Percentiles rank a stretch among this genome's conserved stretches.
phyloP scores from a whole-genome alignment of 2,797 vertebrate species.

The Numenius phaeopus region DNA sequence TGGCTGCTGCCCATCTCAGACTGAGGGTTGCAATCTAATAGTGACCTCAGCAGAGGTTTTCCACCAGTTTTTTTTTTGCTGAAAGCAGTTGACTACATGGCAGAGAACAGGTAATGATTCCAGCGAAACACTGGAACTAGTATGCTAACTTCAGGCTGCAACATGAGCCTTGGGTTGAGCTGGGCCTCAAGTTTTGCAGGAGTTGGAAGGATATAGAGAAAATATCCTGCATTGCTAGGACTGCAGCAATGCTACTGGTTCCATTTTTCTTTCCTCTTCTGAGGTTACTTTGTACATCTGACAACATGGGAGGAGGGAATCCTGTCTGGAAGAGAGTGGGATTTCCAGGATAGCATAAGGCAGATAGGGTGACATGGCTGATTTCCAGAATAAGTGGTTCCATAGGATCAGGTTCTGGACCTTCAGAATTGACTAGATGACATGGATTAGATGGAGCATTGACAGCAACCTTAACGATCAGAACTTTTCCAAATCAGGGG shows the following conservation, averaged over 20 bases:
- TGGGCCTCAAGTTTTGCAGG: background rate
- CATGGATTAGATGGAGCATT: background rate
- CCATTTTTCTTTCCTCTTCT: background rate
- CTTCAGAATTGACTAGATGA: background rate
- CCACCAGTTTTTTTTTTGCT: background rate
- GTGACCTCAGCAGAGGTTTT: background rate
- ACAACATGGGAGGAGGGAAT: background rate
- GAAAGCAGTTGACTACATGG: background rate
- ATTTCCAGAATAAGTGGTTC: background rate
- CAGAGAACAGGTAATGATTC: background rate
- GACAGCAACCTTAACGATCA: background rate
- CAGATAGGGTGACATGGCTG: background rate
- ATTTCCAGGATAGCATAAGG: background rate
- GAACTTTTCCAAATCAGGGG: background rate
- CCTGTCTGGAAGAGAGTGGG: background rate
- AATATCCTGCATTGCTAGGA: background rate
- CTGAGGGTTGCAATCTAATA: background rate
- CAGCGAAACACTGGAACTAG: background rate
- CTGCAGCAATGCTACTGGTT: background rate
- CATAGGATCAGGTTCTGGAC: background rate
- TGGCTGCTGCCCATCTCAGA: background rate
- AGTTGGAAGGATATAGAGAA: background rate
- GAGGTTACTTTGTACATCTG: background rate
- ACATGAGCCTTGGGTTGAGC: background rate
- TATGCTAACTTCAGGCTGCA: background rate